Evolutionary conservation across 2,888 invertebrate genomes (phyloP).

Genomic region (Galeopsomyia nigrocyanea): DNA sequence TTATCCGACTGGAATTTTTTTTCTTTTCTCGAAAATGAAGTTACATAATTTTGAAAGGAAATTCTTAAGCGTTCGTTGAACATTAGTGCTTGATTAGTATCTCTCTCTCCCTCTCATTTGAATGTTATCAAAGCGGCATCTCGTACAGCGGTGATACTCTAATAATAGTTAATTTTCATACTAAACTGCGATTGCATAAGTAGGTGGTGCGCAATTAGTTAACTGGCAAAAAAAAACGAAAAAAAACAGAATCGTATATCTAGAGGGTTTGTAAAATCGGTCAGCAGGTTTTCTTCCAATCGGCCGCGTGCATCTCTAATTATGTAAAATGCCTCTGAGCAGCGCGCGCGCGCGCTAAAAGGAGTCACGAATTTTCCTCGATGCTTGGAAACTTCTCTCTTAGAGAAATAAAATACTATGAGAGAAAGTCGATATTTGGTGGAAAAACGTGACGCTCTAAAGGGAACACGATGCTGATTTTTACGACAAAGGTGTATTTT

Average conservation of each 20-base stretch:
- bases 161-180: slow-evolving; percentile 4
- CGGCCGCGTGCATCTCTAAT: slow-evolving; percentile 42
- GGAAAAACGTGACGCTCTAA: slow-evolving; percentile 44
- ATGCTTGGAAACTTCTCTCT: slow-evolving; percentile 21
- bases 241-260: background rate
- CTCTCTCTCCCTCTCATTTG: no score
- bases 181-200: slow-evolving; percentile 12
- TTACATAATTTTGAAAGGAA: no score
- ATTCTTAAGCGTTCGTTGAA: no score
- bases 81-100: no score
- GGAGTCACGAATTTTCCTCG: slow-evolving; percentile 42
- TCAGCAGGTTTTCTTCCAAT: slow-evolving; percentile 31
- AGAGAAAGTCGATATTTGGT: slow-evolving; percentile 43
- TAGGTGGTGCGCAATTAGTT: slow-evolving; percentile 32
- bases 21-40: no score
- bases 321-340: slow-evolving; percentile 35
- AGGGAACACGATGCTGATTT: slow-evolving; percentile 11
- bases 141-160: background rate
- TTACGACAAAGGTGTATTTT: background rate
- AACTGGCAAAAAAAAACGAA: background rate
- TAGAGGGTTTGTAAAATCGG: slow-evolving; percentile 26
- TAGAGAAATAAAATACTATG: no score
- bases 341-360: background rate
- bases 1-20: no score
- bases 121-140: no score